These are phyloP conservation scores for Bufotes viridis DNA, from an alignment of 2,797 vertebrate genomes.

Conservation along the genomic window DNA sequence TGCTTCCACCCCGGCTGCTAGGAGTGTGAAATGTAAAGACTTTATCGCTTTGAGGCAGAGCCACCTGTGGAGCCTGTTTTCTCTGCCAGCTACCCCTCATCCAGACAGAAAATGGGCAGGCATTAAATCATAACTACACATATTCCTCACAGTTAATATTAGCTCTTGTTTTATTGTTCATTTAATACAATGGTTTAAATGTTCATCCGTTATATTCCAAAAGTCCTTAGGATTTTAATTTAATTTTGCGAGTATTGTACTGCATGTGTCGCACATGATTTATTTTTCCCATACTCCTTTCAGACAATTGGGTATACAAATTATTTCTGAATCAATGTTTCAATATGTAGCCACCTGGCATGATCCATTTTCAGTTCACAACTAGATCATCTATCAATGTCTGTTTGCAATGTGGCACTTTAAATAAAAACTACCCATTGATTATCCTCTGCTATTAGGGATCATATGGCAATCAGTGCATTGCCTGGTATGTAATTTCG, in stretches of 20 bases:
- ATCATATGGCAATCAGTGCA: constrained; percentile 22
- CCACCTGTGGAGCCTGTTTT: no score
- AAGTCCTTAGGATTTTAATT: constrained; percentile 5
- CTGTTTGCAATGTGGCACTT: constrained; percentile 31
- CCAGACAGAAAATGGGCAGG: no score
- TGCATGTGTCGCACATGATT: constrained; percentile 19
- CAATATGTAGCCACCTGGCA: constrained; percentile 3
- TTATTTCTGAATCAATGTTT: constrained; percentile 32
- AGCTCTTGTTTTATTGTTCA: background rate
- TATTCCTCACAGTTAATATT: background rate
- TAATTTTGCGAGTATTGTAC: constrained; percentile 19
- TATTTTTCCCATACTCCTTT: constrained; percentile 25
- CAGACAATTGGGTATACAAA: constrained; percentile 32
- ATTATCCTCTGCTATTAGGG: constrained; percentile 41
- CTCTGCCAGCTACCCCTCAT: no score
- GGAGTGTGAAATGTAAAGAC: no score
- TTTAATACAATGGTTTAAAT: background rate
- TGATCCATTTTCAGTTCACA: constrained; percentile 38
- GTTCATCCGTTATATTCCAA: constrained; percentile 10
- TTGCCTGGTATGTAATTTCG: constrained; percentile 25
- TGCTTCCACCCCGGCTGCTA: no score
- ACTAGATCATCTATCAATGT: constrained; percentile 37
- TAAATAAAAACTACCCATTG: constrained; percentile 49
- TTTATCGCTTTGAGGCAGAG: no score
- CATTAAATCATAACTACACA: no score